Base-by-base conservation (phyloP, 1,140 invertebrate genomes). In the Lethrus apterus region DNA sequence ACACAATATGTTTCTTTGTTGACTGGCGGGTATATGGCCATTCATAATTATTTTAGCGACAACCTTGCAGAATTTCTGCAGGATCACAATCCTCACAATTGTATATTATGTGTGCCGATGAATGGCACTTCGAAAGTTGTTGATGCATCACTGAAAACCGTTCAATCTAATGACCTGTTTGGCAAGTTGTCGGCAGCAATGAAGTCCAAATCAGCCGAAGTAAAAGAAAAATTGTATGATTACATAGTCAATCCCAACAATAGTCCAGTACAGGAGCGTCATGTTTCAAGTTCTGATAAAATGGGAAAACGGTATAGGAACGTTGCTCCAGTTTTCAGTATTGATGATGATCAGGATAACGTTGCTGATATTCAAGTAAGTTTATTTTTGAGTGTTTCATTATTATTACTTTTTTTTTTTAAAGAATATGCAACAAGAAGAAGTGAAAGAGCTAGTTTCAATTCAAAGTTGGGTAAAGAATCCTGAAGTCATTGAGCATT, bases 1-100 rank as follows among this genome's bases (percentile, higher is more conserved):
- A 89, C 86, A 0, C 81, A 86, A 52, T 94, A 92, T 68, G 89
- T 99, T 18, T 93, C 90, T 45, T 79, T 97, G 68, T 77, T 96
- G 7, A 83, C 84, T 54, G 93, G 92, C 48, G 95, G 95, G 8
- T 98, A 95, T 73, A 78, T 83, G 71, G 86, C 88, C 15, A 80
- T 94, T 48, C 89, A 93, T 60, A 81, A 89, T 54, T 83, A 89
- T 56, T 82, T 93, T 60, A 80, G 81, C 1, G 82, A 86, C 34
- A 80, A 89, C 63, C 76, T 90, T 59, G 77, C 78, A 24, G 80
- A 82, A 53, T 85, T 83, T 57, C 69, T 93, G 15, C 77, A 86
- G 50, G 89, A 93, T 64, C 90, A 94, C 64, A 84, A 85, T 67
- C 70, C 77, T 4, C 73, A 76, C 32, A 71, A 77, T 33, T 94